Evolutionary conservation across 2,113 vertebrate genomes (phyloP), one percentile per base, ranked within the genome.

Genomic region (Prochilodus magdalenae): DNA sequence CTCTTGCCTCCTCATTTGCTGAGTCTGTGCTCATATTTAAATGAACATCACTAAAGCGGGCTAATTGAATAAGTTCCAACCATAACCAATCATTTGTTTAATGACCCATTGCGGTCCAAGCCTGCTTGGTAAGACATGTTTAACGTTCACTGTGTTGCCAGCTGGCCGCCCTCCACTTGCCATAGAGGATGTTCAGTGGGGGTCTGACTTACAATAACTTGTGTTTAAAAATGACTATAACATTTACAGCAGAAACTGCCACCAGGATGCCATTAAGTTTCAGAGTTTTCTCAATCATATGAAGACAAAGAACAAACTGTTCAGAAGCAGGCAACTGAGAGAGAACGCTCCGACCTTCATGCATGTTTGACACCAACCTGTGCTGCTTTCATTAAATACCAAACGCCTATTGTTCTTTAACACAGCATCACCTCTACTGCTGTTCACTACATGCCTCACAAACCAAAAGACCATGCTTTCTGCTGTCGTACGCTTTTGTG

Each of bases 21-120:
- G 72, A 75, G 33, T 85, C 55, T 62, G 44, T 55, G 40, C 66
- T 85, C 66, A 80, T 80, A 75, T 87, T 85, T 71, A 84, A 84
- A 86, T 83, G 74, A 81, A 80, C 79, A 60, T 80, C 49, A 27
- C 66, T 69, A 65, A 79, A 83, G 72, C 49, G 22, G 71, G 30
- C 73, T 83, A 82, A 87, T 79, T 86, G 77, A 84, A 84, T 72
- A 80, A 83, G 62, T 62, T 83, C 75, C 51, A 79, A 44, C 71
- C 65, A 53, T 82, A 84, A 80, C 81, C 73, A 84, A 86, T 89
- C 86, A 87, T 69, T 36, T 77, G 71, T 76, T 77, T 79, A 87
- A 86, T 86, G 86, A 84, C 63, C 86, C 80, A 22, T 80, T 73
- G 24, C 73, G 67, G 79, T 67, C 82, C 63, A 74, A 82, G 63